Conservation (phyloP, 2,797 vertebrate genomes). For the Sternarchorhynchus goeldii region DNA sequence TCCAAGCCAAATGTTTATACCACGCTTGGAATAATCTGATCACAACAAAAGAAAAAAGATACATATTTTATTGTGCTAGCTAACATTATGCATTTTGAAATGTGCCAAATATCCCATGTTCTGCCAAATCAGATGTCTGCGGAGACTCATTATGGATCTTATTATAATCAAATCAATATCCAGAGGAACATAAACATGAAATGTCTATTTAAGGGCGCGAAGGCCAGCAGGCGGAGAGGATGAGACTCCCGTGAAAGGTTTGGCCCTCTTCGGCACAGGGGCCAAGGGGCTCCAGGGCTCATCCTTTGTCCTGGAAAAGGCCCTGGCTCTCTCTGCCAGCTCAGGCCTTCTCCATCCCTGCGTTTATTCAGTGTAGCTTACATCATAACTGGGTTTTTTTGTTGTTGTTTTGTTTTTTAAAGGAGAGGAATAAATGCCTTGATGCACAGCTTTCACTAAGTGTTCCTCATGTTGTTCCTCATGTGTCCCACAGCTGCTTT, state of each 20-base stretch:
- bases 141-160: slow-evolving; percentile 27
- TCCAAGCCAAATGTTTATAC: background rate
- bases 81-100: background rate
- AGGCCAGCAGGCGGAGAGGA: slow-evolving; percentile 53
- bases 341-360: slow-evolving; percentile 48
- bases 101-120: slow-evolving; percentile 6
- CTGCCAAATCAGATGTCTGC: slow-evolving; percentile 15
- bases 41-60: background rate
- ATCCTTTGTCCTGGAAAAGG: slow-evolving; percentile 64
- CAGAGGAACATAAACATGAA: slow-evolving; percentile 47
- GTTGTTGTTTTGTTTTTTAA: background rate
- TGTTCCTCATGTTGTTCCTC: background rate
- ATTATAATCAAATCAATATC: slow-evolving; percentile 39
- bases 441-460: background rate
- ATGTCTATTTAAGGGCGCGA: slow-evolving; percentile 40
- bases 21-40: background rate
- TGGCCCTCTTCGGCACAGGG: slow-evolving; percentile 11
- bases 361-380: slow-evolving; percentile 22
- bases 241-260: slow-evolving; percentile 3
- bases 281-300: background rate
- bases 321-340: slow-evolving; percentile 56
- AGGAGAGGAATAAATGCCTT: background rate
- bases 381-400: background rate
- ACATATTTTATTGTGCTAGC: slow-evolving; percentile 2
- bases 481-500: background rate